Base-by-base conservation (phyloP, 1,140 invertebrate species). In the Euwallacea similis region DNA sequence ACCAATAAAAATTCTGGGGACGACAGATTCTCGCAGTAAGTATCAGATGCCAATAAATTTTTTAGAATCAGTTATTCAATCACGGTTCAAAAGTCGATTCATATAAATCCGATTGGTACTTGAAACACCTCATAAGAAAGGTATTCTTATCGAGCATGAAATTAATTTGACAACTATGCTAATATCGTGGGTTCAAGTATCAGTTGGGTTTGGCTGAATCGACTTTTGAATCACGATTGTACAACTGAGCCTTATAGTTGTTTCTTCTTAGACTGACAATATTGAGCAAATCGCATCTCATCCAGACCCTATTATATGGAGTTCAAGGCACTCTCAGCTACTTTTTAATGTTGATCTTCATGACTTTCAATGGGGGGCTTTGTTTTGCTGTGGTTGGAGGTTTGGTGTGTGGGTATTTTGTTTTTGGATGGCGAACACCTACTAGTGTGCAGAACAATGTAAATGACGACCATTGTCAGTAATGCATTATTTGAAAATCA, bases 341-440 rank as follows among this genome's bases (percentile, higher is more conserved):
- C 82, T 88, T 96, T 76, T 88, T 98, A 16, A 99, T 99, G 97
- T 84, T 99, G 82, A 92, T 98, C 69, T 98, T 98, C 83, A 99
- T 99, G 97, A 98, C 96, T 0, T 99, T 97, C 86, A 98, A 98
- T 80, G 89, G 93, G 15, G 98, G 93, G 93, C 86, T 98, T 10
- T 97, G 95, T 79, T 72, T 95, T 16, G 92, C 93, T 3, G 90
- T 98, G 10, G 89, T 96, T 0, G 77, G 96, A 4, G 97, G 97
- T 6, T 90, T 94, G 15, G 93, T 90, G 0, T 83, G 91, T 10
- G 96, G 96, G 1, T 98, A 97, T 83, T 97, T 98, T 81, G 84
- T 95, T 44, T 98, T 98, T 81, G 95, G 94, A 42, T 97, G 95
- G 95, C 91, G 90, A 80, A 94, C 95, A 83, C 89, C 90, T 2